Evolutionary conservation across 2,113 vertebrate species (phyloP).

Genomic region (Mus pahari): DNA sequence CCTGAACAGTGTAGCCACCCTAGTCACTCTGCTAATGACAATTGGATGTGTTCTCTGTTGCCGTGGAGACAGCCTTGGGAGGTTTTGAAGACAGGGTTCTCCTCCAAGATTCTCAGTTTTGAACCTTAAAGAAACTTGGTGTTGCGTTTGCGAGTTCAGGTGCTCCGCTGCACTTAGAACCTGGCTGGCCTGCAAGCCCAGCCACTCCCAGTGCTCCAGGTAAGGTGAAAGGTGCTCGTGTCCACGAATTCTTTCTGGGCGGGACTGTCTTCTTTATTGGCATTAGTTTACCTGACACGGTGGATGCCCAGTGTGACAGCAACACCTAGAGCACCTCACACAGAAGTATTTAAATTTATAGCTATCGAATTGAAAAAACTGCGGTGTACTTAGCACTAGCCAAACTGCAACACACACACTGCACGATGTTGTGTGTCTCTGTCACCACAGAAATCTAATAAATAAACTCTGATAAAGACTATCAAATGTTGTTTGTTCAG

Average conservation of each 20-base stretch:
- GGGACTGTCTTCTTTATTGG: not conserved
- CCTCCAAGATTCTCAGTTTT: constrained; percentile 60
- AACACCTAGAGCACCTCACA: not conserved
- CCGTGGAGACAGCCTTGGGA: constrained; percentile 72
- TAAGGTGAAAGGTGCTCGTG: not conserved
- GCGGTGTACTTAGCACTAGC: too few species aligned
- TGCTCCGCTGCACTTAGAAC: not conserved
- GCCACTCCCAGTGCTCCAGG: not conserved
- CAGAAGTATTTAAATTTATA: not conserved
- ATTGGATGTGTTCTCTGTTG: constrained; percentile 56
- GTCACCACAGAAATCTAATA: not conserved
- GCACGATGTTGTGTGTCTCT: not conserved
- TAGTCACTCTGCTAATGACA: constrained; percentile 67
- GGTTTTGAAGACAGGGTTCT: constrained; percentile 51
- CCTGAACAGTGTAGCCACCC: not conserved
- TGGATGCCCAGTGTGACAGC: constrained; percentile 1
- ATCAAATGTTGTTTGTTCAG: constrained; percentile 15
- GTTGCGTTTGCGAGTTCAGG: constrained; percentile 41
- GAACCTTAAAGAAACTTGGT: constrained; percentile 47
- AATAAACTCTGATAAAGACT: not conserved
- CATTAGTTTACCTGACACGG: not conserved
- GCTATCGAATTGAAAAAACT: not conserved
- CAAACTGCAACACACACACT: not conserved
- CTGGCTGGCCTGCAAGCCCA: not conserved
- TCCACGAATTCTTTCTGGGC: not conserved